Evolutionary conservation across 2,113 vertebrate genomes (phyloP).

Genomic region (Varanus komodoensis): DNA sequence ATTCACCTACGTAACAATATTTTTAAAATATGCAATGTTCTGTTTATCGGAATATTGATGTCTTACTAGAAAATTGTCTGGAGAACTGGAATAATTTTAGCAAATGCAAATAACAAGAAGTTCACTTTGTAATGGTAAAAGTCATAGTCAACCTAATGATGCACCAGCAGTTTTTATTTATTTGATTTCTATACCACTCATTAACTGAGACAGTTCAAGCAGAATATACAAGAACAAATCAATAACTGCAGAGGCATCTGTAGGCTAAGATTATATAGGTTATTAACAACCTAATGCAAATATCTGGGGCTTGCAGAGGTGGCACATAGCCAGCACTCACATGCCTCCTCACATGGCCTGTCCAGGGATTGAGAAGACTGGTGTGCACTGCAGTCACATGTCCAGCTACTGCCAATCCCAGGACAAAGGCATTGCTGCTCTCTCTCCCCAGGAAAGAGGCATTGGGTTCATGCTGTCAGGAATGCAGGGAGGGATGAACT

Average conservation of each 20-base stretch:
- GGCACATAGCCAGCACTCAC: too few relatives aligned
- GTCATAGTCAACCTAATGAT: background rate
- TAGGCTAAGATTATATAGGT: background rate
- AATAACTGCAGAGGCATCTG: background rate
- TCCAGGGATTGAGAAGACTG: too few relatives aligned
- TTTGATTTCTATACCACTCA: too few relatives aligned
- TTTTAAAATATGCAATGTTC: background rate
- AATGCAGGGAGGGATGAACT: too few relatives aligned
- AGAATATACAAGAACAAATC: too few relatives aligned
- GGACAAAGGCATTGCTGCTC: too few relatives aligned
- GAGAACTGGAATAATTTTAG: background rate
- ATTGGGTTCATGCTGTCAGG: too few relatives aligned
- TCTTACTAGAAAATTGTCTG: background rate
- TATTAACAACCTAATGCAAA: background rate
- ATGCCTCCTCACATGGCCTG: too few relatives aligned
- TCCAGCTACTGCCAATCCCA: too few relatives aligned
- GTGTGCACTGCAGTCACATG: too few relatives aligned
- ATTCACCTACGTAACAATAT: rapidly evolving
- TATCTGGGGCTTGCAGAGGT: background rate
- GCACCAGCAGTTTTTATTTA: background rate
- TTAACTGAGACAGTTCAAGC: too few relatives aligned
- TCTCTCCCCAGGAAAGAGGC: too few relatives aligned
- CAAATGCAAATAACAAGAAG: background rate
- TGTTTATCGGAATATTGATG: background rate
- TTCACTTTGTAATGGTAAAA: background rate